These are phyloP conservation scores for Chrysolina haemoptera DNA, from an alignment of 2,888 invertebrate genomes.

Conservation along the genomic window DNA sequence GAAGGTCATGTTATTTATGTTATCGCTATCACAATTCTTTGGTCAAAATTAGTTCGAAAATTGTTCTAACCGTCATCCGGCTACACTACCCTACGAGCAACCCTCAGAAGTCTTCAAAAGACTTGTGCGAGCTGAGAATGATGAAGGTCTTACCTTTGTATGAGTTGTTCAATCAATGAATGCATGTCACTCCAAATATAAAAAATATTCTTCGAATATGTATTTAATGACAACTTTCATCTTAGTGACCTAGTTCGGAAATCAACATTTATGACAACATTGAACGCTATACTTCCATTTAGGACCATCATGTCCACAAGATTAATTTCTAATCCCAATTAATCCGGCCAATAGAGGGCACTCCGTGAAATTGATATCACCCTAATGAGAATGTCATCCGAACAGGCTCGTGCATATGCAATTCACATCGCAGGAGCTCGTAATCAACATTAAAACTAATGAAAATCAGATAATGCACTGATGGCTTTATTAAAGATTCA, in stretches of 20 bases:
- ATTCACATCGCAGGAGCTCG: conserved; percentile 5
- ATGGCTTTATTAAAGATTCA: conserved; percentile 46
- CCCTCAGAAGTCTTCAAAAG: too few species aligned
- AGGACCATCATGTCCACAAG: conserved; percentile 5
- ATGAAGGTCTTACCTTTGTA: too few species aligned
- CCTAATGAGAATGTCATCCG: conserved; percentile 20
- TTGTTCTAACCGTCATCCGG: too few species aligned
- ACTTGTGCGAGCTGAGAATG: too few species aligned
- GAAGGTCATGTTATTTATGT: too few species aligned
- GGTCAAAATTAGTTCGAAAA: too few species aligned
- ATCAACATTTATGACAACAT: background rate
- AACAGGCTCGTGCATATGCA: conserved; percentile 4
- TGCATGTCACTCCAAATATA: too few species aligned
- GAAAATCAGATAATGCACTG: conserved; percentile 45
- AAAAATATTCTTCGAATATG: too few species aligned
- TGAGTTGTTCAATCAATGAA: too few species aligned
- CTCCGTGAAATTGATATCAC: conserved; percentile 16
- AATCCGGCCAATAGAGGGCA: conserved; percentile 10
- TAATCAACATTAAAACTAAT: conserved; percentile 43
- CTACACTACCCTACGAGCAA: too few species aligned
- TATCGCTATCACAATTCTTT: too few species aligned
- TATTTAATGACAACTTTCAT: background rate
- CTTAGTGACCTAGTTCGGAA: background rate
- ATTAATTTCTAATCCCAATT: conserved; percentile 17
- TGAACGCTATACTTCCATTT: background rate